A percentile compares a stretch with the other conserved stretches of the same genome.
Conservation (phyloP, 2,113 vertebrate genomes). For the Xiphias gladius region DNA sequence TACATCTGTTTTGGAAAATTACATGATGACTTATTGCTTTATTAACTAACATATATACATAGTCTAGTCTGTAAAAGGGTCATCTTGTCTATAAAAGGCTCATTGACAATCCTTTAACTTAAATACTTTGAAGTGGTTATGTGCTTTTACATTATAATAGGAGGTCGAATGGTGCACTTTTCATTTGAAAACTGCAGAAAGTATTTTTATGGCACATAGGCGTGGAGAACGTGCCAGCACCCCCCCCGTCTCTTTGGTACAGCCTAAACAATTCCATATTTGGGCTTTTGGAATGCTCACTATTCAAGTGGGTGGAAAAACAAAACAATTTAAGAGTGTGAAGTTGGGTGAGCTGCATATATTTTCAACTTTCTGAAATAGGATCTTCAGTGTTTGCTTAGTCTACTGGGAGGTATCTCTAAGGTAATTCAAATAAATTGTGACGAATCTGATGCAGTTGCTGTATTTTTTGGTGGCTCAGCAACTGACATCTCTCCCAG, state of each 20-base stretch:
- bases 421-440: background rate
- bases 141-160: too few relatives aligned
- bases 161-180: too few relatives aligned
- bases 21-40: too few relatives aligned
- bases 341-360: constrained; percentile 14
- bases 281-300: constrained; percentile 30
- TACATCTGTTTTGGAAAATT: too few relatives aligned
- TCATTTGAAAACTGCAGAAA: background rate
- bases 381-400: background rate
- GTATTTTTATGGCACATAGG: background rate
- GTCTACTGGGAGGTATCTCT: background rate
- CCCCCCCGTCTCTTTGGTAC: constrained; percentile 32
- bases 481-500: background rate
- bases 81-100: too few relatives aligned
- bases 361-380: constrained; percentile 5
- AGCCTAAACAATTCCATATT: constrained; percentile 8
- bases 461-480: background rate
- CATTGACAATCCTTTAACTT: too few relatives aligned
- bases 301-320: constrained; percentile 36
- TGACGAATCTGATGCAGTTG: background rate
- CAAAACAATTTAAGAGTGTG: constrained; percentile 21
- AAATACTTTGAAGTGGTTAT: too few relatives aligned
- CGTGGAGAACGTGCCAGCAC: background rate
- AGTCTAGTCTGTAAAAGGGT: too few relatives aligned
- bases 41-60: background rate